Base-by-base conservation (phyloP, 2,113 vertebrate genomes). In the human region DNA sequence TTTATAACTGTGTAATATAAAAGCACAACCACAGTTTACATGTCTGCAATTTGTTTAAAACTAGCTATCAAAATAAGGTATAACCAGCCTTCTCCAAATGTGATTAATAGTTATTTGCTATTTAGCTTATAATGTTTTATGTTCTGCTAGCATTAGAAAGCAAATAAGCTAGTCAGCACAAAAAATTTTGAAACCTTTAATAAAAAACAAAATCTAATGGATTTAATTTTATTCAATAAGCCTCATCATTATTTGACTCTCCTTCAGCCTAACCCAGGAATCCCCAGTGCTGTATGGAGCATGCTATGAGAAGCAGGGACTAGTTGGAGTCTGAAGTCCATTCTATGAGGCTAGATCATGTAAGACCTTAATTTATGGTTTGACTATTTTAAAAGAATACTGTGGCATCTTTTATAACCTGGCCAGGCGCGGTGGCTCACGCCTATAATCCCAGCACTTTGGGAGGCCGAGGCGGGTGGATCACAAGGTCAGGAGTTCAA, bases 11-110 rank as follows among this genome's bases (percentile, higher is more conserved):
- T 32, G 11, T 79, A 68, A 75, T 48, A 59, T 25, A 70, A 93
- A 81, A 94, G 20, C 38, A 70, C 22, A 68, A 68, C 64, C 79
- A 30, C 55, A 59, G 30, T 87, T 50, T 68, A 68, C 13, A 13
- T 22, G 43, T 13, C 40, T 45, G 30, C 30, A 95, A 45, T 23
- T 43, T 48, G 23, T 38, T 22, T 85, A 90, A 95, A 73, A 52
- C 57, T 40, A 6, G 10, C 52, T 95, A 90, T 55, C 70, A 90
- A 96, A 90, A 75, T n/a, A 83, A 90, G 38, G 52, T 5, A 85
- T 13, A 68, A n/a, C 1, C 3, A 52, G 27, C 57, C 66, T 93
- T 85, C 78, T 66, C 38, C 38, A 93, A 90, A 93, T 57, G 16
- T 66, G 32, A 59, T 52, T 76, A 55, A 91, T 5, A 85, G 3